Evolutionary conservation across 2,113 vertebrate species (phyloP), one percentile per base, ranked within the genome.

Genomic region (Aphelocoma coerulescens): DNA sequence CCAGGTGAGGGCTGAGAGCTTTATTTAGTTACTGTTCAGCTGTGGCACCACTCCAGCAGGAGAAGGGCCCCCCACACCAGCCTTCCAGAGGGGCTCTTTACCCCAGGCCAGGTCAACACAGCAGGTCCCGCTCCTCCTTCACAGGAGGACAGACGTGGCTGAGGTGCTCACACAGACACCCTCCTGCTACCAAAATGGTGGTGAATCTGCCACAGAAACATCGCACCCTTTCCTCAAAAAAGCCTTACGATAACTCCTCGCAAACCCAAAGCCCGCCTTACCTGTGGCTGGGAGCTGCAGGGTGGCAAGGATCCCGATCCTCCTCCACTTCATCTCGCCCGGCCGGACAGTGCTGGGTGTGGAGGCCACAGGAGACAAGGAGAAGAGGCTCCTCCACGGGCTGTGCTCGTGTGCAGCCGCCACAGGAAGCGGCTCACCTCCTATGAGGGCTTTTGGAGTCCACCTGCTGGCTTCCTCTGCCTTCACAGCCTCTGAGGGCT

Each of bases 401-500:
- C 96, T 97, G 21, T 54, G 87, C 74, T 94, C 32, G 10, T 68
- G 69, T 67, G 85, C 9, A 16, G 28, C 84, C 41, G 69, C 92
- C 49, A 24, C 98, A 98, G 98, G 98, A 98, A 98, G 97, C 97
- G 92, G 96, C 97, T 95, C 72, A 33, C 55, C 91, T 87, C 89
- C 91, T 66, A 1, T 9, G 52, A 93, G 89, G 80, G 71, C 93
- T 93, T 78, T 83, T 11, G 14, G 93, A 94, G 93, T 89, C 93
- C 95, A 96, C 95, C 96, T 95, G 95, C 97, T 5, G 22, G 37
- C 94, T 91, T 89, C 93, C 93, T 77, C 95, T 71, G 89, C 89
- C 65, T 94, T 32, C 82, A 3, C 65, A 73, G 89, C 85, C 95
- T 80, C 44, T 41, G 51, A 95, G 95, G 69, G 59, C 94, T 95